Base-by-base conservation (phyloP, 2,797 vertebrate genomes). In the Kryptopterus vitreolus region DNA sequence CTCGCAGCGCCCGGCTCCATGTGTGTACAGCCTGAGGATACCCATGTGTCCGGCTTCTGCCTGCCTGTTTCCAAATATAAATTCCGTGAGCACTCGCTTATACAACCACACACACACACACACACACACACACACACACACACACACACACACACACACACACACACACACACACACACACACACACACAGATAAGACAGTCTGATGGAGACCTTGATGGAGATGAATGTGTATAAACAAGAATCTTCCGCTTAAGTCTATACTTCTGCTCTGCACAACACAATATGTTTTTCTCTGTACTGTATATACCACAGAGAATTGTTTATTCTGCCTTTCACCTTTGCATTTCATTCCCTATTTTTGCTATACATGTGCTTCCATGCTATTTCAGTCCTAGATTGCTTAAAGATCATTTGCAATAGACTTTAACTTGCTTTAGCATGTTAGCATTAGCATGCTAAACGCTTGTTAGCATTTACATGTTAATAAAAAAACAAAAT, bases 1-100 rank as follows among this genome's bases (percentile, higher is more conserved):
- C 63, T 82, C 72, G 29, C 58, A 81, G 29, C 68, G 58, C 77
- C 81, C 66, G n/a, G 76, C 81, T 74, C 72, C 43, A 33, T 81
- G 66, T 79, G 80, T 66, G 62, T 16, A 20, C 61, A 57, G 81
- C 81, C 84, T 26, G 53, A 80, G 82, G 86, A 86, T 61, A 66
- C 71, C 69, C 81, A 78, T 80, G 79, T 73, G 65, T 11, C 75
- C 22, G 9, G 58, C 77, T 75, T 85, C 84, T 77, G 81, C 81
- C 80, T 82, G 59, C 12, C 20, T 48, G 11, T 80, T 74, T 83
- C 84, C 74, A 85, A 83, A 81, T 82, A 75, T 85, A 82, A 82
- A 52, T 71, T 38, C n/a, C 63, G 46, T 70, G 63, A 79, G 80
- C 68, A 58, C 70, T 81, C 57, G 48, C 35, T 13, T 33, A 70